These are phyloP conservation scores for Calameuta idolon DNA, from an alignment of 2,888 invertebrate species.

Conservation along the genomic window DNA sequence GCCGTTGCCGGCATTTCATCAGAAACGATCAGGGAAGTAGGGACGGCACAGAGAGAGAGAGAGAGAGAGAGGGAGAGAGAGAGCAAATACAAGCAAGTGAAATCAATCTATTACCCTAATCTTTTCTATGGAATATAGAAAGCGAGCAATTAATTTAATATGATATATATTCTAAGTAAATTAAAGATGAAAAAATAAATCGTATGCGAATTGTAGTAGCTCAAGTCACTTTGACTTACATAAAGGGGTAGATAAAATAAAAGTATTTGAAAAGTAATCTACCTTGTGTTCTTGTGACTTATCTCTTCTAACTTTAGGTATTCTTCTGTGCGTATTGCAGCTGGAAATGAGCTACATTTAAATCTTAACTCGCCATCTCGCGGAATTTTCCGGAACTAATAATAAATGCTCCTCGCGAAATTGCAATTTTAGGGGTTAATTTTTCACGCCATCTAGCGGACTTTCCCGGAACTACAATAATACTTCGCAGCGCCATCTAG, in stretches of 20 bases:
- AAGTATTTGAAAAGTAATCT: conserved; percentile 43
- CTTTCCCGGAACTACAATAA: too few species aligned
- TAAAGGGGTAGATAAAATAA: conserved; percentile 62
- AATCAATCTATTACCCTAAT: conserved; percentile 39
- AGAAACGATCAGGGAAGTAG: conserved; percentile 27
- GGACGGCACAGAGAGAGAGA: conserved; percentile 20
- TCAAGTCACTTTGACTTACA: conserved; percentile 57
- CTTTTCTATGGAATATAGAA: conserved; percentile 49
- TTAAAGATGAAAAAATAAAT: conserved; percentile 41
- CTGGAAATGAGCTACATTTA: too few species aligned
- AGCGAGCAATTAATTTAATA: conserved; percentile 39
- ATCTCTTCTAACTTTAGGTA: too few species aligned
- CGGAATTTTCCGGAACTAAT: too few species aligned
- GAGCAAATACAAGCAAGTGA: conserved; percentile 19
- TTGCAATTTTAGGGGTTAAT: too few species aligned
- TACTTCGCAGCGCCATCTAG: too few species aligned
- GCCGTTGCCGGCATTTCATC: too few species aligned
- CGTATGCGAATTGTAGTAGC: conserved; percentile 62
- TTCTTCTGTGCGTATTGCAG: too few species aligned
- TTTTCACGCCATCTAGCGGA: too few species aligned
- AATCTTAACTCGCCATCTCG: too few species aligned
- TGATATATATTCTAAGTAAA: conserved; percentile 46
- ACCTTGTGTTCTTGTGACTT: too few species aligned
- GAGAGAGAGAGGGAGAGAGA: conserved; percentile 23
- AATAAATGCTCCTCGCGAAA: too few species aligned